Percentiles rank a stretch among this genome's conserved stretches.
Evolutionary conservation across 2,113 vertebrate species (phyloP).

Genomic region (Poeciliopsis retropinna): DNA sequence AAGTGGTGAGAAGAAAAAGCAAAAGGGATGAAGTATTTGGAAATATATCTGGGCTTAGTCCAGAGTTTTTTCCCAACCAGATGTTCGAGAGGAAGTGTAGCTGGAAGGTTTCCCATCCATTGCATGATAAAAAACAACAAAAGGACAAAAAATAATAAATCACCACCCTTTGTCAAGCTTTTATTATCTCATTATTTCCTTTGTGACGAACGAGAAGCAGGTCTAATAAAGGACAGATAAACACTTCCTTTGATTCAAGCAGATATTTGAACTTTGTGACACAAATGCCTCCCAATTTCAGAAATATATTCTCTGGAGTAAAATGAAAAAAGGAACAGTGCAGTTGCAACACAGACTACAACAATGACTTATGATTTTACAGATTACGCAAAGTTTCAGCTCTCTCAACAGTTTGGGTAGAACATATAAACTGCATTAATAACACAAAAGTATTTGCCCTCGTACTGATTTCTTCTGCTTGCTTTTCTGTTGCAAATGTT

Average conservation of each 20-base stretch:
- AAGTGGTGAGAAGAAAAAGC: not conserved
- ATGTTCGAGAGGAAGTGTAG: conserved; percentile 35
- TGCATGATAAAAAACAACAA: conserved; percentile 45
- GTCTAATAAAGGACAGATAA: not conserved
- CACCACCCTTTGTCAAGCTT: conserved; percentile 24
- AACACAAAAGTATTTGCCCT: not conserved
- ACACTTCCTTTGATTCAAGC: not conserved
- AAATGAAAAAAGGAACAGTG: conserved; percentile 6
- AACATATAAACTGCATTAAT: not conserved
- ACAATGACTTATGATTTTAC: not conserved
- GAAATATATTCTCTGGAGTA: not conserved
- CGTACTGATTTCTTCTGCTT: not conserved
- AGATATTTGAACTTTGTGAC: not conserved
- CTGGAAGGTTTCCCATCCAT: conserved; percentile 45
- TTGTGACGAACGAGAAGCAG: not conserved
- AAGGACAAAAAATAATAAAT: conserved; percentile 17
- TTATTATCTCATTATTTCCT: conserved; percentile 48
- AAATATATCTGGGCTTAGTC: conserved; percentile 1
- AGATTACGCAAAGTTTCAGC: not conserved
- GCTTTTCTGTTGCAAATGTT: not conserved
- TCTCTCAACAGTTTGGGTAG: too few species aligned
- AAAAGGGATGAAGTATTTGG: not conserved
- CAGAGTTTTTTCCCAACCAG: conserved; percentile 36
- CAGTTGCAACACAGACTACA: not conserved
- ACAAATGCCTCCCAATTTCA: not conserved